A percentile compares a stretch with the other conserved stretches of the same genome.
phyloP scores from a whole-genome alignment of 2,113 vertebrate genomes.

The Pipa parva region DNA sequence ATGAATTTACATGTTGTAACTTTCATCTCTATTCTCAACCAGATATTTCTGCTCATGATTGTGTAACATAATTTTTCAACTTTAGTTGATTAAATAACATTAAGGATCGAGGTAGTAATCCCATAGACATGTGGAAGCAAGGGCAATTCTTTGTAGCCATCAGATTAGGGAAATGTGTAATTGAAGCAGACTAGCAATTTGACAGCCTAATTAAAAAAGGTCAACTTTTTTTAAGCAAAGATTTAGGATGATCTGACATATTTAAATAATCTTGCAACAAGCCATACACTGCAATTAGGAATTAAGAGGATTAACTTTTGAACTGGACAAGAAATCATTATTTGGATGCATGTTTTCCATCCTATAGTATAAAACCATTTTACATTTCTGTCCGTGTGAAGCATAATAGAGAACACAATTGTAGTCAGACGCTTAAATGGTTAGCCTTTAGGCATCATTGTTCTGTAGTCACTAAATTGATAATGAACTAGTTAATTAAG shows the following conservation, averaged over 20 bases:
- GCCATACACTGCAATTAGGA: slow-evolving; percentile 15
- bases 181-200: slow-evolving; percentile 19
- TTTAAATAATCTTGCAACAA: slow-evolving; percentile 5
- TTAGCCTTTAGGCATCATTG: neutral
- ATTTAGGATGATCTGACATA: slow-evolving; percentile 23
- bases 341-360: neutral
- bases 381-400: neutral
- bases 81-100: too few relatives aligned
- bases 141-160: neutral
- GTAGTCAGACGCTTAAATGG: neutral
- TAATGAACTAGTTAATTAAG: neutral
- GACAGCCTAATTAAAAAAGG: slow-evolving; percentile 35
- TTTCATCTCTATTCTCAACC: too few relatives aligned
- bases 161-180: slow-evolving; percentile 24
- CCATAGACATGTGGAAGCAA: too few relatives aligned
- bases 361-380: neutral
- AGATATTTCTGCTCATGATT: too few relatives aligned
- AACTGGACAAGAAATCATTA: neutral
- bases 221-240: slow-evolving; percentile 14
- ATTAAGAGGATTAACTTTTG: slow-evolving; percentile 22
- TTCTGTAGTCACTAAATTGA: neutral
- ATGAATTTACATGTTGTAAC: too few relatives aligned
- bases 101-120: too few relatives aligned
- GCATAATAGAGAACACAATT: neutral
- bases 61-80: too few relatives aligned